A percentile compares a stretch with the other conserved stretches of the same genome.
These are phyloP conservation scores for Diploptera punctata DNA, from an alignment of 2,888 invertebrate genomes.

Conservation along the genomic window DNA sequence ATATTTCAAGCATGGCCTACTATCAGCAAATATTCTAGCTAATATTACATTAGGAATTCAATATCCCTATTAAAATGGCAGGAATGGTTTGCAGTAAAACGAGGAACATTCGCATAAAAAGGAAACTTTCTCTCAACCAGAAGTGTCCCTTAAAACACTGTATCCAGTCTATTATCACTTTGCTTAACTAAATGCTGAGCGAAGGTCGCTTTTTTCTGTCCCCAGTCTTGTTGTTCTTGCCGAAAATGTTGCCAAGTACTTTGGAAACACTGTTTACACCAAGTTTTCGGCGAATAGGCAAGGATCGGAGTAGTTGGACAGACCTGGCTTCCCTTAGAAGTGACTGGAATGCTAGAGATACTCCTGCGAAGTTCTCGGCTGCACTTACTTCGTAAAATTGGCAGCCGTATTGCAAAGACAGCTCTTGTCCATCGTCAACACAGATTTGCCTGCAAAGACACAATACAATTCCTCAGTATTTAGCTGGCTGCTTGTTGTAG, in stretches of 20 bases:
- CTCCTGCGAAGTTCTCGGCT: constrained; percentile 82
- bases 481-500: too few relatives aligned
- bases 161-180: too few relatives aligned
- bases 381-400: constrained; percentile 88
- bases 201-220: constrained; percentile 80
- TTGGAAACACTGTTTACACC: constrained; percentile 81
- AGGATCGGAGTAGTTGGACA: constrained; percentile 70
- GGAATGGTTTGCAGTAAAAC: too few relatives aligned
- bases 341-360: constrained; percentile 80
- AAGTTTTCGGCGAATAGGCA: constrained; percentile 72
- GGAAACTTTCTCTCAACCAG: too few relatives aligned
- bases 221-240: constrained; percentile 73
- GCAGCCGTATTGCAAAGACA: constrained; percentile 77
- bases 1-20: too few relatives aligned
- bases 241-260: constrained; percentile 80
- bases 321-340: constrained; percentile 77
- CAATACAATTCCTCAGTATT: too few relatives aligned
- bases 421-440: constrained; percentile 80
- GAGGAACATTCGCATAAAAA: too few relatives aligned
- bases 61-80: too few relatives aligned
- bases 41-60: too few relatives aligned
- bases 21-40: too few relatives aligned
- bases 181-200: constrained; percentile 74
- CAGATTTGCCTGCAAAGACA: constrained; percentile 67
- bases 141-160: too few relatives aligned